Evolutionary conservation across 1,140 invertebrate species (phyloP), one percentile per base, ranked within the genome.

Genomic region (Brachionus sp.): DNA sequence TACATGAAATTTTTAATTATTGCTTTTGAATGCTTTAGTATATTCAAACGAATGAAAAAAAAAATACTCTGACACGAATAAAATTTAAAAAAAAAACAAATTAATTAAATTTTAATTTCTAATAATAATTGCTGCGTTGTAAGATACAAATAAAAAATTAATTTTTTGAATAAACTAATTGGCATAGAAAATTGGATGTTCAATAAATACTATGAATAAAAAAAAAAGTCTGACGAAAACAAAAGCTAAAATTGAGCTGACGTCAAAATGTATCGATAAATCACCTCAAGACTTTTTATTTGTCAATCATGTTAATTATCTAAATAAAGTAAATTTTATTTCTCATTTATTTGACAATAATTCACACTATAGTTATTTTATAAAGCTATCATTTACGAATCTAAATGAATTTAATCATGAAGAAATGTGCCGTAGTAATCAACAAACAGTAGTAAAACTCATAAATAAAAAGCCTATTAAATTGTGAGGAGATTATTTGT

Each of bases 401-500:
- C 57, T 80, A 53, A 23, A 16, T n/a, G 37, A 66, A 16, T 80
- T 80, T 5, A 16, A 44, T 25, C 23, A 80, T 13, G 77, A 80
- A 29, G 77, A 80, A 44, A 37, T 62, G 23, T 33, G 50, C 25
- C 19, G 77, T n/a, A n/a, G 37, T 13, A 39, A 62, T 23, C 77
- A 80, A n/a, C 33, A 62, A 33, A 80, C 77, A 23, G 42, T 80
- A 35, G 9, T 19, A 57, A 66, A 80, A 44, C 50, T 80, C 9
- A 37, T 80, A 16, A 57, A 80, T 62, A 80, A 80, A 25, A 80
- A 80, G 16, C 77, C 77, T 9, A 66, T 80, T 42, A 57, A 80
- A 29, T 62, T 80, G 75, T 78, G 16, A 39, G 19, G 19, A 25
- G 13, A 35, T 10, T 7, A 53, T 7, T 53, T 3, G 10, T 0